Base-by-base conservation (phyloP, 2,888 invertebrate species). In the Thymelicus sylvestris region DNA sequence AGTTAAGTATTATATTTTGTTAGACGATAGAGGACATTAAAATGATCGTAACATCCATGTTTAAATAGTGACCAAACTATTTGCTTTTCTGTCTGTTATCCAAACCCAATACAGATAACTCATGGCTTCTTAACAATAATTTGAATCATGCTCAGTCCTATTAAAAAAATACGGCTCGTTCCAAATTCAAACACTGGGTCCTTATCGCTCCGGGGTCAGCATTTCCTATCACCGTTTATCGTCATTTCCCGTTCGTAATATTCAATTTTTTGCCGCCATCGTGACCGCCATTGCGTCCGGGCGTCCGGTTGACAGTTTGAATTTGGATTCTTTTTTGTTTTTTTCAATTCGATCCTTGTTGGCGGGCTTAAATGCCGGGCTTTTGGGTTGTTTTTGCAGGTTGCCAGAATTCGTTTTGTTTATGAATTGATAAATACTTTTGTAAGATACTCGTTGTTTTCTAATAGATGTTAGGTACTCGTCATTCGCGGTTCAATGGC, bases 151-250 rank as follows among this genome's bases (percentile, higher is more conserved):
- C 7, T 52, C 41, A 55, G 41, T 47, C 10, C 59, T 60, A 44
- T 71, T 71, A 65, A 71, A 71, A 60, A 71, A 64, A 67, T 7
- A 59, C n/a, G 38, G 5, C 59, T 64, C 70, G 70, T 65, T 70
- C 70, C 50, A 70, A 67, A 69, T 73, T 70, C 59, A 65, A 70
- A 61, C 57, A 57, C 13, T 41, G 41, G 48, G 57, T 52, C 72
- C 55, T 83, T 87, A 86, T 86, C 83, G 78, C 83, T 77, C 80
- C 83, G 82, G 85, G 90, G 90, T 89, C 90, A 87, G 85, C 81
- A 84, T 84, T 87, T 90, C 88, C 87, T 87, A 89, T 88, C 87
- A 74, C 79, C 83, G 83, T 85, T 84, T 86, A 83, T 74, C 75
- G 76, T 78, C 81, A 80, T 81, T 86, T 88, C 88, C 89, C 84